Conservation (phyloP, 2,888 invertebrate genomes). For the Melieria picta region DNA sequence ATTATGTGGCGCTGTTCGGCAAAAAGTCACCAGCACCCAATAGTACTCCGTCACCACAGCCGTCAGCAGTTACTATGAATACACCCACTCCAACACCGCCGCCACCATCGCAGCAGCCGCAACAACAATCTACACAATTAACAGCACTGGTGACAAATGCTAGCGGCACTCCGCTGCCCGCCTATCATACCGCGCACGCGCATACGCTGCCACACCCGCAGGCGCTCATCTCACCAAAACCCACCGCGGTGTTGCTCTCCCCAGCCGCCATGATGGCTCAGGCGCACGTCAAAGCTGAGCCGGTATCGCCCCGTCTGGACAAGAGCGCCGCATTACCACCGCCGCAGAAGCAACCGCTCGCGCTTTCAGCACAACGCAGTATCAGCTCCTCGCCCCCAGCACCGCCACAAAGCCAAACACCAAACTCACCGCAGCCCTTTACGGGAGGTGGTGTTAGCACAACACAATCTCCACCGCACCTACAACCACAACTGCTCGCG, state of each 20-base stretch:
- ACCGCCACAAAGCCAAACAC: conserved; percentile 43
- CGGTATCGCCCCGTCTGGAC: conserved; percentile 36
- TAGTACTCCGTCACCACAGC: conserved; percentile 52
- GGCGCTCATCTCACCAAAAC: conserved; percentile 41
- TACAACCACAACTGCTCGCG: conserved; percentile 40
- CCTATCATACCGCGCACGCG: conserved; percentile 16
- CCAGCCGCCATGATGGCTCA: conserved; percentile 45
- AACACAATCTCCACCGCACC: conserved; percentile 44
- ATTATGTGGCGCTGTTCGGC: conserved; percentile 78
- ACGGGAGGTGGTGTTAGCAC: conserved; percentile 38
- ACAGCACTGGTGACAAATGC: conserved; percentile 62
- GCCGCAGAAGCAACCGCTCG: conserved; percentile 56
- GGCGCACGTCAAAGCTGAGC: conserved; percentile 39
- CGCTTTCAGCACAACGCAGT: conserved; percentile 42
- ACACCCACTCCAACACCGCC: conserved; percentile 38
- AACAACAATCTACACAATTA: conserved; percentile 62
- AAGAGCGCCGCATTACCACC: conserved; percentile 47
- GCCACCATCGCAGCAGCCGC: conserved; percentile 28
- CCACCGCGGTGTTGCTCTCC: conserved; percentile 47
- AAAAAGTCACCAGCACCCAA: conserved; percentile 65
- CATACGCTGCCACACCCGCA: conserved; percentile 35
- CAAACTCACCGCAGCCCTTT: conserved; percentile 20
- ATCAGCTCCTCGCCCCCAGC: conserved; percentile 37
- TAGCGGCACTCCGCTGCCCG: conserved; percentile 1
- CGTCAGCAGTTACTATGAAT: conserved; percentile 37